Evolutionary conservation across 2,888 invertebrate species (phyloP).

Genomic region (Oligia latruncula): DNA sequence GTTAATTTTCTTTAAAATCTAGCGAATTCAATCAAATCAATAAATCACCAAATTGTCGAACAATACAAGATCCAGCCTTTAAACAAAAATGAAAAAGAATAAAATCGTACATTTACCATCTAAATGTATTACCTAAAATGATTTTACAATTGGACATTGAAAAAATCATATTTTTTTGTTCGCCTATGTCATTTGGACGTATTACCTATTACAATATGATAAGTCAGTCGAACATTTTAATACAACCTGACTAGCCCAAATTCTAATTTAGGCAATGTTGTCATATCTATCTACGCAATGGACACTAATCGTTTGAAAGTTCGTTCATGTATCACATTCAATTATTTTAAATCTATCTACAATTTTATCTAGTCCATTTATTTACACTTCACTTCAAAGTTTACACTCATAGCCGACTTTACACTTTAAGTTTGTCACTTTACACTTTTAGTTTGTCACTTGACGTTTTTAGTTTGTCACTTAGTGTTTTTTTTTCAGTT

Average conservation of each 20-base stretch:
- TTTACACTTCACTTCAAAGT: constrained; percentile 74
- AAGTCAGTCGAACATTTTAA: constrained; percentile 84
- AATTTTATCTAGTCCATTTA: constrained; percentile 82
- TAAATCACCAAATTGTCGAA: constrained; percentile 59
- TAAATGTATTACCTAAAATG: constrained; percentile 68
- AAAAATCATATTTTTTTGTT: constrained; percentile 69
- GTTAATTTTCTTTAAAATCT: constrained; percentile 38
- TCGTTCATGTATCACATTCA: constrained; percentile 85
- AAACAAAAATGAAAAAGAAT: constrained; percentile 58
- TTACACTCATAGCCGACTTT: constrained; percentile 58
- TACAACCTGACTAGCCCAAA: constrained; percentile 77
- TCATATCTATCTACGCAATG: constrained; percentile 72
- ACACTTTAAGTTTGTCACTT: constrained; percentile 42
- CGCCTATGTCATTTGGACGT: constrained; percentile 82
- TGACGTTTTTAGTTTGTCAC: constrained; percentile 38
- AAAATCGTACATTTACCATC: constrained; percentile 63
- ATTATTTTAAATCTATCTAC: constrained; percentile 86
- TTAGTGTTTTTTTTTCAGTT: constrained; percentile 51
- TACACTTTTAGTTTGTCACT: constrained; percentile 32
- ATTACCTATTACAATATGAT: constrained; percentile 77
- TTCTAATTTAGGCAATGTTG: constrained; percentile 62
- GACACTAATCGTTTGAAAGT: constrained; percentile 73
- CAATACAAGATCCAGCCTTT: constrained; percentile 67
- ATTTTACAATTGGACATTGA: constrained; percentile 77
- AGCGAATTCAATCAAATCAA: constrained; percentile 22